Base-by-base conservation (phyloP, 2,888 invertebrate species). In the Blera fallax region DNA sequence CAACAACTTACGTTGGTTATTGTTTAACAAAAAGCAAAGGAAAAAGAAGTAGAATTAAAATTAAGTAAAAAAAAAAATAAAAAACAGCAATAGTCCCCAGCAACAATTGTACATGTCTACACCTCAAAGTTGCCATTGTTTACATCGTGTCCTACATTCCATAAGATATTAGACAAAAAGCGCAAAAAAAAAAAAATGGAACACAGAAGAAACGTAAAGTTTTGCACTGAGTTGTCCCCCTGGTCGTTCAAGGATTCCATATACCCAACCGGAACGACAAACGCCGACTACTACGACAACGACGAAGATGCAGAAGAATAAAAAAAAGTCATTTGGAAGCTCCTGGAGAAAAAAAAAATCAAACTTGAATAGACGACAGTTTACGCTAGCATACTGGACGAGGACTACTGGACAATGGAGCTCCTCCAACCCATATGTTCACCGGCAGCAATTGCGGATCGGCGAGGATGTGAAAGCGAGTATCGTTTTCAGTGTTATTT, bases 101-200 rank as follows among this genome's bases (percentile, higher is more conserved):
- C 45, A 76, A 65, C 60, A 67, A 76, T 72, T 65, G 58, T 45
- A 76, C 60, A 45, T 72, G 80, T 65, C 69, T 76, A 62, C 70
- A 72, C 58, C 67, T 85, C 76, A 65, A 72, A 76, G 56, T 62
- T 85, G 76, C 67, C 80, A 80, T 85, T 76, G 76, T 85, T 85
- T 80, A 85, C 85, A 80, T 60, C 76, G 70, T 85, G 85, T 77
- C 65, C 85, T 80, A 85, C 76, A 85, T 85, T 85, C 70, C 84
- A 45, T 60, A 67, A 70, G 80, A 84, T 76, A 65, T 76, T 50
- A 40, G 43, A 65, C 40, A 70, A 58, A 43, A 81, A n/a, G n/a
- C n/a, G n/a, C n/a, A n/a, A 21, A 24, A 48, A 14, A 34, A 1
- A 43, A 65, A 52, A 65, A 54, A 45, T 2, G n/a, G 27, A 56